Evolutionary conservation across 2,113 vertebrate species (phyloP), one percentile per base, ranked within the genome.

Genomic region (Leucopsar rothschildi): DNA sequence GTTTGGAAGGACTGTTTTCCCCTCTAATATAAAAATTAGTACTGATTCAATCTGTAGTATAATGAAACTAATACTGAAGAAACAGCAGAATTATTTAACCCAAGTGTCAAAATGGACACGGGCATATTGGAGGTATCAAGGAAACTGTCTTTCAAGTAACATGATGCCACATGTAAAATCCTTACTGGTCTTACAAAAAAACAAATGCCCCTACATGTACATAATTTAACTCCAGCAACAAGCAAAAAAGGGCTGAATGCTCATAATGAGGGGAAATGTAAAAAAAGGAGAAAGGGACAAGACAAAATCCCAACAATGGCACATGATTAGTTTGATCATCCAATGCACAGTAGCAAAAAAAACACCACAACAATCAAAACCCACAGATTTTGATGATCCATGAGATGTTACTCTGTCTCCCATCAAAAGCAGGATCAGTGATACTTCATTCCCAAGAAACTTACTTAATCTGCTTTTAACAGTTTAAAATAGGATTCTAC

Each of bases 301-400:
- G 22, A 37, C 15, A 61, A 90, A 66, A 78, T n/a, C 17, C 5
- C 33, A 42, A 14, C 2, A 55, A 20, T 0, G 55, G 18, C 16
- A 64, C 9, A 8, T 22, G 0, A 47, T 29, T 23, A 16, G 8
- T 45, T 50, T 70, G 22, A 28, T 56, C 25, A 87, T 15, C 13
- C 22, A 73, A 8, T 12, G 35, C n/a, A 61, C 24, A 65, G 56
- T 2, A 47, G 11, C 9, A 55, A 55, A 73, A 73, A 87, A 23
- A n/a, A 4, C 0, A 2, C 9, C 39, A 28, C n/a, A 37, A 66
- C 25, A 53, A 37, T 29, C 4, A 28, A 61, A 90, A 10, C 4
- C 27, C 40, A 68, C 18, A 24, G 40, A 37, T n/a, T 84, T 39
- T 68, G 28, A 25, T 27, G 29, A 86, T 31, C 31, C 23, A 39